Evolutionary conservation across 1,140 invertebrate genomes (phyloP).

Genomic region (Myzus persicae): DNA sequence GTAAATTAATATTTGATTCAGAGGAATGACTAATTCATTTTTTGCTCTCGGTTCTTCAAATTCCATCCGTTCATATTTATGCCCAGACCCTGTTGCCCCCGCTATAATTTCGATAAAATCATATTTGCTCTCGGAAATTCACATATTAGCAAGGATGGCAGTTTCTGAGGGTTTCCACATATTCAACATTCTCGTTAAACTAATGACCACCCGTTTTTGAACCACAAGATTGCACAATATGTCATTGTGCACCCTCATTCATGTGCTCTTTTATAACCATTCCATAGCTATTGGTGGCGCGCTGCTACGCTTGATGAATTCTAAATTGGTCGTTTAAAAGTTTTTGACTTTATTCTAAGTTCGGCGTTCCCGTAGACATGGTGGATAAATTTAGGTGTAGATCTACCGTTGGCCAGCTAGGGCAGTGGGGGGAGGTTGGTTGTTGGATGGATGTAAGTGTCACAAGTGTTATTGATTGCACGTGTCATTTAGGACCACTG

Average conservation of each 20-base stretch:
- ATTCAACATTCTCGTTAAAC: conserved; percentile 47
- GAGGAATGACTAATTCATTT: background rate
- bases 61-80: background rate
- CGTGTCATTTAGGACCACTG: background rate
- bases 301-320: conserved; percentile 27
- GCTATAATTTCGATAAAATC: background rate
- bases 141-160: background rate
- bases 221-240: conserved; percentile 37
- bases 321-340: conserved; percentile 34
- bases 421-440: background rate
- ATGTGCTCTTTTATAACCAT: background rate
- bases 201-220: conserved; percentile 33
- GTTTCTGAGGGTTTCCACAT: background rate
- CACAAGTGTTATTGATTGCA: conserved; percentile 42
- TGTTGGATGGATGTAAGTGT: background rate
- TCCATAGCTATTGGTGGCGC: no score
- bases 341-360: conserved; percentile 29
- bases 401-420: background rate
- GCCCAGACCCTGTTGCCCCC: no score
- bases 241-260: background rate
- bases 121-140: background rate
- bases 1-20: background rate
- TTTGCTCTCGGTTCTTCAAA: background rate
- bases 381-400: background rate
- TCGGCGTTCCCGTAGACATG: background rate